Conservation (phyloP, 2,888 invertebrate species). For the Heterodera filipjevi region DNA sequence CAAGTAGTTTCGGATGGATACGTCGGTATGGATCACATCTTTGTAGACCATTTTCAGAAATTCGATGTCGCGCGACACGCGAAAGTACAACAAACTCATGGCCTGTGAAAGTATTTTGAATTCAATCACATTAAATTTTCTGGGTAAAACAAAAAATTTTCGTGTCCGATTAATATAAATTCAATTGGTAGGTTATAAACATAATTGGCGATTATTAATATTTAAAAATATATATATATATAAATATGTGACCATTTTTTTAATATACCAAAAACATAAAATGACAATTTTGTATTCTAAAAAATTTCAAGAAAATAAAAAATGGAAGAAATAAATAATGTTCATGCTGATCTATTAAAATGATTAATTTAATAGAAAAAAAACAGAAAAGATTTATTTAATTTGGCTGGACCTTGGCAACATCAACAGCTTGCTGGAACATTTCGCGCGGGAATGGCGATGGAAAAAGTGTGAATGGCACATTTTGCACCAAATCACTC, state of each 20-base stretch:
- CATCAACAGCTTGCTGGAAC: conserved; percentile 53
- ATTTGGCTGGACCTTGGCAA: conserved; percentile 51
- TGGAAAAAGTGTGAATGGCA: conserved; percentile 61
- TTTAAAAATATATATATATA: too few relatives aligned
- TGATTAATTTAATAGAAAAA: too few relatives aligned
- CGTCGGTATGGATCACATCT: conserved; percentile 57
- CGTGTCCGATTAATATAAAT: not conserved
- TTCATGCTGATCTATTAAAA: too few relatives aligned
- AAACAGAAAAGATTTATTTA: not conserved
- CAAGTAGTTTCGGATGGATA: conserved; percentile 56
- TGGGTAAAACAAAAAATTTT: too few relatives aligned
- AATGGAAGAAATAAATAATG: too few relatives aligned
- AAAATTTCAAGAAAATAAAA: too few relatives aligned
- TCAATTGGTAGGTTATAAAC: too few relatives aligned
- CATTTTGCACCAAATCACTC: conserved; percentile 55
- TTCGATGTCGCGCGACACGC: conserved; percentile 56
- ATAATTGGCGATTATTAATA: too few relatives aligned
- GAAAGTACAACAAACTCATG: conserved; percentile 57
- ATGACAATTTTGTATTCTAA: too few relatives aligned
- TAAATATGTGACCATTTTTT: too few relatives aligned
- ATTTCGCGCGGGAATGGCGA: conserved; percentile 60
- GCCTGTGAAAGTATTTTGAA: conserved; percentile 29
- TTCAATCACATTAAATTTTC: too few relatives aligned
- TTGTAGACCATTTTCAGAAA: conserved; percentile 59
- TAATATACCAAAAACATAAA: too few relatives aligned